Conservation (phyloP, 2,888 invertebrate genomes). For the Theodoxus fluviatilis region DNA sequence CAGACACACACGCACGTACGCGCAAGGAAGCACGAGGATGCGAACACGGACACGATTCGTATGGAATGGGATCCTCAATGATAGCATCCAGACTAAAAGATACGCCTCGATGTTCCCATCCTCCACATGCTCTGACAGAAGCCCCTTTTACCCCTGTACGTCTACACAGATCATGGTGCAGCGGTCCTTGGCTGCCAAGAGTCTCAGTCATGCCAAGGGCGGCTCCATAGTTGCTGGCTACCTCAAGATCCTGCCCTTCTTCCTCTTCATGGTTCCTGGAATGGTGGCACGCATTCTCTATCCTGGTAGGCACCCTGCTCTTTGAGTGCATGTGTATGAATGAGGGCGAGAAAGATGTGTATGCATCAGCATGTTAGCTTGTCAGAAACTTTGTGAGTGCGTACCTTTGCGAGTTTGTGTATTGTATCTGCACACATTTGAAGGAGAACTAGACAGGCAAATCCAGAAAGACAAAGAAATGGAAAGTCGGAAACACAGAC, state of each 20-base stretch:
- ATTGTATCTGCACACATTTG: too few species aligned
- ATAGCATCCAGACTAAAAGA: not conserved
- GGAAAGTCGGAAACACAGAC: too few species aligned
- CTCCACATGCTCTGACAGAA: not conserved
- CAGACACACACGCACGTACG: not conserved
- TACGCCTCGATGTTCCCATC: not conserved
- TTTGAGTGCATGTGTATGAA: not conserved
- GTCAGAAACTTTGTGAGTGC: too few species aligned
- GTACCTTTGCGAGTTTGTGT: too few species aligned
- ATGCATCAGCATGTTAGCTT: too few species aligned
- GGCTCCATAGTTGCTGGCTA: constrained; percentile 67
- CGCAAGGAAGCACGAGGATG: not conserved
- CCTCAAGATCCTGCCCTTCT: constrained; percentile 67
- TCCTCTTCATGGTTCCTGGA: constrained; percentile 67
- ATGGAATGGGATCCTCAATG: not conserved
- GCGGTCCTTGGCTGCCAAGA: constrained; percentile 68
- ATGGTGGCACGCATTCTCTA: constrained; percentile 68
- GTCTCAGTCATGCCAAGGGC: constrained; percentile 67
- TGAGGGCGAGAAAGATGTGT: too few species aligned
- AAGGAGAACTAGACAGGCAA: too few species aligned
- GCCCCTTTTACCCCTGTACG: not conserved
- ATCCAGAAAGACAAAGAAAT: too few species aligned
- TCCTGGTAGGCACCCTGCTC: constrained; percentile 56
- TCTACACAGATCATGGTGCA: constrained; percentile 68
- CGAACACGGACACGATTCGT: not conserved